phyloP scores from a whole-genome alignment of 2,113 vertebrate species.

The Pyrgilauda ruficollis region DNA sequence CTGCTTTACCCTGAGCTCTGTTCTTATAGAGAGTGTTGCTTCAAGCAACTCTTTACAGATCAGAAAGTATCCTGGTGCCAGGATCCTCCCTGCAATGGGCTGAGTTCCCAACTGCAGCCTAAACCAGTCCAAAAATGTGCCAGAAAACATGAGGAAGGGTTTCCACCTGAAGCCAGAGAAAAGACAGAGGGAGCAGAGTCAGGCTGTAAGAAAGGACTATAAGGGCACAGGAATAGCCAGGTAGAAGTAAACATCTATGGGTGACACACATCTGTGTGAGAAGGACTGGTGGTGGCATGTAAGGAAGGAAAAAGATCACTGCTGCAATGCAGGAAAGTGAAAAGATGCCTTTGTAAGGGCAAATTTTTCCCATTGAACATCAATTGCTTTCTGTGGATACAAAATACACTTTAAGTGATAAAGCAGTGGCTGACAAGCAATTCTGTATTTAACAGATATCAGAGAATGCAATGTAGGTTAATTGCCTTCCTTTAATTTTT shows the following conservation, averaged over 20 bases:
- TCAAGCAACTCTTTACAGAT: background rate
- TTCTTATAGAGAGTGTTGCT: background rate
- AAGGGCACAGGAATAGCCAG: background rate
- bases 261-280: background rate
- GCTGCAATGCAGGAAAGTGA: background rate
- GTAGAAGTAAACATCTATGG: background rate
- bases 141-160: background rate
- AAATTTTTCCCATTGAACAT: background rate
- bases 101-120: background rate
- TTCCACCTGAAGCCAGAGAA: background rate
- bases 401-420: background rate
- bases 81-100: background rate
- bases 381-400: background rate
- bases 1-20: background rate
- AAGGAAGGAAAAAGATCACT: background rate
- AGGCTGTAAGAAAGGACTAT: background rate
- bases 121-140: background rate
- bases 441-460: background rate
- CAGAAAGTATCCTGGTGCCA: background rate
- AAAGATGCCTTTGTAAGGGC: background rate
- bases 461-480: background rate
- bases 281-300: background rate
- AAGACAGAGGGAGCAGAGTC: background rate
- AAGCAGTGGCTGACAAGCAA: background rate
- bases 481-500: background rate